Evolutionary conservation across 2,113 vertebrate genomes (phyloP).

Genomic region (Pseudonaja textilis): DNA sequence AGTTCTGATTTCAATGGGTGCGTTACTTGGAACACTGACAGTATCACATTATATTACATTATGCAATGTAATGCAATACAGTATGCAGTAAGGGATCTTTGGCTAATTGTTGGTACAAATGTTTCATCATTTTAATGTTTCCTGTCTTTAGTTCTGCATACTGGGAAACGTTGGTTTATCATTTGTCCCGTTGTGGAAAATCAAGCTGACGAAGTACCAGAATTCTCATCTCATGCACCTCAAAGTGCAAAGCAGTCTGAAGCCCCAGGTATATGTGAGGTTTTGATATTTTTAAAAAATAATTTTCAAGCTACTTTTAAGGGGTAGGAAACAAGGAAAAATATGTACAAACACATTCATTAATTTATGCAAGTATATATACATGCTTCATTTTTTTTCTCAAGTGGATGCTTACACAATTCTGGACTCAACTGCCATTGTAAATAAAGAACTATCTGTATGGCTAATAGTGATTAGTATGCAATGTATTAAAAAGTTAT

Average conservation of each 20-base stretch:
- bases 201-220: conserved; percentile 69
- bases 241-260: conserved; percentile 68
- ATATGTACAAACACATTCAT: background rate
- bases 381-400: background rate
- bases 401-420: background rate
- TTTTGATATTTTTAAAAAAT: background rate
- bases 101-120: background rate
- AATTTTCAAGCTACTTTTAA: background rate
- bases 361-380: background rate
- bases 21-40: too few relatives aligned
- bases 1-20: too few relatives aligned
- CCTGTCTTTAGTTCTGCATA: conserved; percentile 83
- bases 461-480: background rate
- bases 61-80: background rate
- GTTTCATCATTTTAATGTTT: background rate
- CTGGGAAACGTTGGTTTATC: conserved; percentile 97
- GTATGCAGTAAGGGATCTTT: background rate
- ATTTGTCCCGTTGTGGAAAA: conserved; percentile 96
- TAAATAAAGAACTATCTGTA: background rate
- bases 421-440: background rate
- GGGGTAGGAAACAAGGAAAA: background rate
- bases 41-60: background rate
- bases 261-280: conserved; percentile 78
- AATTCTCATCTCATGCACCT: conserved; percentile 71
- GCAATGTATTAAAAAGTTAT: background rate